These are phyloP conservation scores for Cabera pusaria DNA, from an alignment of 2,888 invertebrate genomes.

Conservation along the genomic window DNA sequence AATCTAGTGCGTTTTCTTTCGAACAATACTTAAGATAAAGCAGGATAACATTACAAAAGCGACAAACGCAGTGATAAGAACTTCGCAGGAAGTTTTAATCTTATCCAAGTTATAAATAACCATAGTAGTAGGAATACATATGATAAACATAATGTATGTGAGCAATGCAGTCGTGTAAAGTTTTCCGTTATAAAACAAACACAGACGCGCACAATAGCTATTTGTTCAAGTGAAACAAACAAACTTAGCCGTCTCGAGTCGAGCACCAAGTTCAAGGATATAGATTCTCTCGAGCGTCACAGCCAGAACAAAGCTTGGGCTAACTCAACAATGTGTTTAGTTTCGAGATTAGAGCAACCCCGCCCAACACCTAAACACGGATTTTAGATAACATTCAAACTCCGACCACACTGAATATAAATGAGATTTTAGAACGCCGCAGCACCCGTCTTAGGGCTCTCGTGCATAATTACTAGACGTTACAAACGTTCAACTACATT, in stretches of 20 bases:
- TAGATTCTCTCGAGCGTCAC: slow-evolving; percentile 50
- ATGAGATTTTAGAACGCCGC: slow-evolving; percentile 77
- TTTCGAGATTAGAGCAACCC: slow-evolving; percentile 80
- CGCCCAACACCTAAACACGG: slow-evolving; percentile 82
- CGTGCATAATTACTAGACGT: slow-evolving; percentile 74
- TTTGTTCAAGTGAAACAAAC: slow-evolving; percentile 38
- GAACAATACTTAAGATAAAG: slow-evolving; percentile 24
- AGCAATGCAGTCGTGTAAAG: slow-evolving; percentile 26
- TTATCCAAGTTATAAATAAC: slow-evolving; percentile 42
- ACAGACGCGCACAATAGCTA: slow-evolving; percentile 36
- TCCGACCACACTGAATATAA: slow-evolving; percentile 80
- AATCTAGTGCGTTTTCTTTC: slow-evolving; percentile 20
- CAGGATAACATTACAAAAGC: slow-evolving; percentile 27
- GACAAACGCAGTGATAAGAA: slow-evolving; percentile 35
- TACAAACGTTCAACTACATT: slow-evolving; percentile 60
- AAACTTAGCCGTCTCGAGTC: slow-evolving; percentile 33
- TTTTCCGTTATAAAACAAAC: slow-evolving; percentile 35
- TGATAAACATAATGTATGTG: slow-evolving; percentile 21
- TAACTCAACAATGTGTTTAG: slow-evolving; percentile 80
- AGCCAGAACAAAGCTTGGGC: slow-evolving; percentile 68
- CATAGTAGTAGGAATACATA: too few relatives aligned
- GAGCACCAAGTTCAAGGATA: slow-evolving; percentile 37
- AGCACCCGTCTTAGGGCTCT: slow-evolving; percentile 68
- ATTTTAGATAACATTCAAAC: slow-evolving; percentile 83
- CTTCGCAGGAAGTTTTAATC: slow-evolving; percentile 44